phyloP scores from a whole-genome alignment of 2,113 vertebrate genomes.

The Istiophorus platypterus region DNA sequence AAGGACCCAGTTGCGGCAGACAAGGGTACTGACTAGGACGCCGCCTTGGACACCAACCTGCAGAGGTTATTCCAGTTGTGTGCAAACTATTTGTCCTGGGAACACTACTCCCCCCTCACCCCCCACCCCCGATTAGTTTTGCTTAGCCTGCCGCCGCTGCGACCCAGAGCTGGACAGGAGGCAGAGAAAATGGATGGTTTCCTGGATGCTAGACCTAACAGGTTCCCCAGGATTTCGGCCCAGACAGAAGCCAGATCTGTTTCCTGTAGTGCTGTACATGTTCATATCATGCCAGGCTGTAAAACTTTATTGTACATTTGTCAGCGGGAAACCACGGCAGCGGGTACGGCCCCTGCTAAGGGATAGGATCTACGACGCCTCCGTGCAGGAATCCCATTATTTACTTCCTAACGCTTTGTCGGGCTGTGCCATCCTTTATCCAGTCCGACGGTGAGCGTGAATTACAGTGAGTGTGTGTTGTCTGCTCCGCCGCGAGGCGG shows the following conservation, averaged over 20 bases:
- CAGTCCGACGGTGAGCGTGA: conserved; percentile 8
- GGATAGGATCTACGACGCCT: not conserved
- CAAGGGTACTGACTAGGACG: not conserved
- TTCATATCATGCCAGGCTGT: no score
- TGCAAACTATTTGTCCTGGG: no score
- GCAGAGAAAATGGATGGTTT: no score
- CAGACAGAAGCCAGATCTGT: not conserved
- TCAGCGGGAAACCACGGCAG: not conserved
- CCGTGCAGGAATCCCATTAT: not conserved
- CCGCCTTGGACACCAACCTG: not conserved
- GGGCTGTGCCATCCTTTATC: not conserved
- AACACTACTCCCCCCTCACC: no score
- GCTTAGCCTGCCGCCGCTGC: not conserved
- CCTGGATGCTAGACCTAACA: not conserved
- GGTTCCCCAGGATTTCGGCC: not conserved
- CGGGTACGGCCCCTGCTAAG: not conserved
- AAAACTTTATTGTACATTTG: not conserved
- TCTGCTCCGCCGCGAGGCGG: conserved; percentile 7
- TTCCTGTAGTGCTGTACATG: no score
- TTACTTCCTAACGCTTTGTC: not conserved
- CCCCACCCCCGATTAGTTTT: not conserved
- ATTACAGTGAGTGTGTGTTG: conserved; percentile 12
- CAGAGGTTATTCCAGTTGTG: not conserved
- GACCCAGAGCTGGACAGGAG: no score
- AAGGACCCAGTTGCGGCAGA: not conserved